phyloP scores from a whole-genome alignment of 2,888 invertebrate species.

The Tenthredo livida region DNA sequence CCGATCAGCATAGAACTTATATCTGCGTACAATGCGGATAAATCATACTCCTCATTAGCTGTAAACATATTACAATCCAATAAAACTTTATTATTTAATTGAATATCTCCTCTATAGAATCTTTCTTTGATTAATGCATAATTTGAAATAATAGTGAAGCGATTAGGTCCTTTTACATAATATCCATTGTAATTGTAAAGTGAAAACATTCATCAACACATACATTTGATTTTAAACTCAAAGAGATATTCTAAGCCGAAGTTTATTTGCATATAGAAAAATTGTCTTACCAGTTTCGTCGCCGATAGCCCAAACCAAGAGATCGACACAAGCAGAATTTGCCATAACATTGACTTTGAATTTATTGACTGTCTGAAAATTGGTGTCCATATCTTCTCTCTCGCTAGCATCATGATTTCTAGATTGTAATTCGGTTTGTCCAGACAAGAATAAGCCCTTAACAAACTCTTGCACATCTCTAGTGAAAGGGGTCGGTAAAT shows the following conservation, averaged over 20 bases:
- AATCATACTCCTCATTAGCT: constrained; percentile 76
- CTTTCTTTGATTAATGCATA: background rate
- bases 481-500: constrained; percentile 93
- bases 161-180: background rate
- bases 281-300: constrained; percentile 92
- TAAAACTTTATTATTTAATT: constrained; percentile 22
- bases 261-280: background rate
- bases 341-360: constrained; percentile 98
- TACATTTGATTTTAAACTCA: background rate
- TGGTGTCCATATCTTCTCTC: constrained; percentile 89
- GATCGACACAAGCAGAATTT: constrained; percentile 97
- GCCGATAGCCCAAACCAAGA: constrained; percentile 98
- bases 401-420: constrained; percentile 92
- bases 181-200: background rate
- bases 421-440: constrained; percentile 95
- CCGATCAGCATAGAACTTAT: constrained; percentile 76
- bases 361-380: constrained; percentile 90
- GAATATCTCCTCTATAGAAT: constrained; percentile 2
- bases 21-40: constrained; percentile 74
- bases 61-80: constrained; percentile 68
- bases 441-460: constrained; percentile 92
- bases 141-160: background rate
- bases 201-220: background rate
- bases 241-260: constrained; percentile 2
- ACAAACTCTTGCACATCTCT: constrained; percentile 95